Evolutionary conservation across 2,888 invertebrate species (phyloP).

Genomic region (Ennomos fuscantarius): DNA sequence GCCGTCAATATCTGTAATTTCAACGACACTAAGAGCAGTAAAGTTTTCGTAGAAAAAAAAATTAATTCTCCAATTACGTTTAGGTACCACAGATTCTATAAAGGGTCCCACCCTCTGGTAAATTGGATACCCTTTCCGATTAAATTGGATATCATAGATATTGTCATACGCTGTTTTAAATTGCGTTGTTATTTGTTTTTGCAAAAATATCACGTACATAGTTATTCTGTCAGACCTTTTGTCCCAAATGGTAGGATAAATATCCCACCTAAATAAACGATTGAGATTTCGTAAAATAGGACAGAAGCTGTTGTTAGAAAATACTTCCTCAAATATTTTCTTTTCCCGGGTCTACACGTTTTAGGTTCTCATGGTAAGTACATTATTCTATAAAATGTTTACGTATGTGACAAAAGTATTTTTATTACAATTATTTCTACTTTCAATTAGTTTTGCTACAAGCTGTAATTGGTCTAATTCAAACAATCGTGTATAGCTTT

Average conservation of each 20-base stretch:
- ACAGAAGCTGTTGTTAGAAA: slow-evolving; percentile 11
- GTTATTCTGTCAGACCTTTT: slow-evolving; percentile 33
- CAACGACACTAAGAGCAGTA: neutral
- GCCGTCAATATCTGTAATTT: neutral
- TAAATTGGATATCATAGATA: slow-evolving; percentile 39
- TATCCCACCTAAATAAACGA: slow-evolving; percentile 27
- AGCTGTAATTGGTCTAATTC: too few relatives aligned
- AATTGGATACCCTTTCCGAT: slow-evolving; percentile 37
- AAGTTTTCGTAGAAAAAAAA: slow-evolving; percentile 1
- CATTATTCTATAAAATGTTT: too few relatives aligned
- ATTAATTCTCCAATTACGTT: slow-evolving; percentile 22
- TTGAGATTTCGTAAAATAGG: slow-evolving; percentile 17
- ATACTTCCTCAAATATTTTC: slow-evolving; percentile 7
- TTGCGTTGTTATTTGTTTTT: slow-evolving; percentile 25
- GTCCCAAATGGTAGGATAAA: slow-evolving; percentile 29
- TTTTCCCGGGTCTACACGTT: neutral
- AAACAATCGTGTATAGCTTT: too few relatives aligned
- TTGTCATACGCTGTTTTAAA: slow-evolving; percentile 30
- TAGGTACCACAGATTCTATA: slow-evolving; percentile 13
- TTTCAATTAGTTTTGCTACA: too few relatives aligned
- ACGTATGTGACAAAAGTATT: too few relatives aligned
- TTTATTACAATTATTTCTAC: too few relatives aligned
- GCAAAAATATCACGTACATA: slow-evolving; percentile 41
- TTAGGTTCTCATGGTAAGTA: too few relatives aligned
- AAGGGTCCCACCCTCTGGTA: slow-evolving; percentile 23